Conservation (phyloP, 1,140 invertebrate species). For the Patella vulgata region DNA sequence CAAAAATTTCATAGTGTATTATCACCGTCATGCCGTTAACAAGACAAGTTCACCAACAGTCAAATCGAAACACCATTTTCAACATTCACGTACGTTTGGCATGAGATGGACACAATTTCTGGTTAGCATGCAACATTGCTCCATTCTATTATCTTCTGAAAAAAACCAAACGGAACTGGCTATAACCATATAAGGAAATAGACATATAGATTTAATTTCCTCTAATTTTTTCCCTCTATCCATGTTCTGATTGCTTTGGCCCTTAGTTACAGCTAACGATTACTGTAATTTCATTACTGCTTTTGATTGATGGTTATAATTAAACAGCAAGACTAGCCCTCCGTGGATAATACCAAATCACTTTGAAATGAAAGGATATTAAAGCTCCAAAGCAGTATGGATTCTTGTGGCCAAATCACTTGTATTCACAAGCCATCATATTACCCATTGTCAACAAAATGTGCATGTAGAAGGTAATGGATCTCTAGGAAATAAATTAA, state of each 20-base stretch:
- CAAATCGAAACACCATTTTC: constrained; percentile 17
- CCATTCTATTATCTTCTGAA: too few species aligned
- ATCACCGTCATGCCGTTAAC: constrained; percentile 7
- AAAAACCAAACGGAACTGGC: too few species aligned
- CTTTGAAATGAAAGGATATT: constrained; percentile 39
- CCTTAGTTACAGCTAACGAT: constrained; percentile 15
- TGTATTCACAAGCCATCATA: constrained; percentile 24
- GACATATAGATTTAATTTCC: constrained; percentile 27
- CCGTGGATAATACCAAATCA: constrained; percentile 14
- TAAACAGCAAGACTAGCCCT: constrained; percentile 11
- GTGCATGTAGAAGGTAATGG: constrained; percentile 31
- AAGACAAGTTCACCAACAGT: constrained; percentile 7
- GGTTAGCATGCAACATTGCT: too few species aligned
- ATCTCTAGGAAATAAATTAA: constrained; percentile 38
- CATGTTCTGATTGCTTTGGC: constrained; percentile 17
- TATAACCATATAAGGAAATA: constrained; percentile 18
- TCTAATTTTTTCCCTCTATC: constrained; percentile 8
- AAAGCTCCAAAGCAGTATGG: constrained; percentile 23
- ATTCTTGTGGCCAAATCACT: constrained; percentile 20
- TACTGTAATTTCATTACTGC: constrained; percentile 48
- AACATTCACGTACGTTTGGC: too few species aligned
- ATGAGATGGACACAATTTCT: too few species aligned
- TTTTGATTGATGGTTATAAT: constrained; percentile 41
- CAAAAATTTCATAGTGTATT: constrained; percentile 11
- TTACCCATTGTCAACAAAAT: constrained; percentile 32